phyloP scores from a whole-genome alignment of 2,113 vertebrate species.

The Crotalus helleri region DNA sequence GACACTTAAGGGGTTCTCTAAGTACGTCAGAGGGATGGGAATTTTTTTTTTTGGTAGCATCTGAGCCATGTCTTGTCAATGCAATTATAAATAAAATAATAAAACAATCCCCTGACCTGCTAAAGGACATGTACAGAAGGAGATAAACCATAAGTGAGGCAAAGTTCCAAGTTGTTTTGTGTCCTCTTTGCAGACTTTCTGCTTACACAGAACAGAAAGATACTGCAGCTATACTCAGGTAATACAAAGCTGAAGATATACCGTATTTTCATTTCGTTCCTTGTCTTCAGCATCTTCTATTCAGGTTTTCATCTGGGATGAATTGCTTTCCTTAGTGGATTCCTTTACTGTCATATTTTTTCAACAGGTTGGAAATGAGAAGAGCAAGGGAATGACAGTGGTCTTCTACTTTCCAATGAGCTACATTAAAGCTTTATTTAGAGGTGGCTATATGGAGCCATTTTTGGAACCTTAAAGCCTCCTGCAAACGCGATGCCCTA shows the following conservation, averaged over 20 bases:
- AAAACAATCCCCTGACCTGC: background rate
- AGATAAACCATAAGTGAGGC: background rate
- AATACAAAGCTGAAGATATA: background rate
- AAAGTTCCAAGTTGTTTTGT: constrained; percentile 2
- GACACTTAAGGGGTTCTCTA: background rate
- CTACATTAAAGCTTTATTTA: too few relatives aligned
- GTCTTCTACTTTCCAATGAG: background rate
- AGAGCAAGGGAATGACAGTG: background rate
- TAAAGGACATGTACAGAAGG: background rate
- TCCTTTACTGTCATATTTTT: background rate
- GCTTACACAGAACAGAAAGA: background rate
- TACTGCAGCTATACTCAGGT: background rate
- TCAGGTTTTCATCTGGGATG: background rate
- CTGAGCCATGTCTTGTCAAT: background rate
- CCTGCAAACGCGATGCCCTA: background rate
- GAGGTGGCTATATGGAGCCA: background rate
- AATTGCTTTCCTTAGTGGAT: background rate
- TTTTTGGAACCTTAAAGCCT: background rate
- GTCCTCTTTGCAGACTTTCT: background rate
- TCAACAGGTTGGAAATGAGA: too few relatives aligned
- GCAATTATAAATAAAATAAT: background rate
- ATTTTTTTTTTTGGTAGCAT: background rate
- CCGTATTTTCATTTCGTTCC: background rate
- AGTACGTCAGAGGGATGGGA: background rate
- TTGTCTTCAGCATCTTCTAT: background rate